phyloP scores from a whole-genome alignment of 2,113 vertebrate genomes.

The Grammomys dolichurus region DNA sequence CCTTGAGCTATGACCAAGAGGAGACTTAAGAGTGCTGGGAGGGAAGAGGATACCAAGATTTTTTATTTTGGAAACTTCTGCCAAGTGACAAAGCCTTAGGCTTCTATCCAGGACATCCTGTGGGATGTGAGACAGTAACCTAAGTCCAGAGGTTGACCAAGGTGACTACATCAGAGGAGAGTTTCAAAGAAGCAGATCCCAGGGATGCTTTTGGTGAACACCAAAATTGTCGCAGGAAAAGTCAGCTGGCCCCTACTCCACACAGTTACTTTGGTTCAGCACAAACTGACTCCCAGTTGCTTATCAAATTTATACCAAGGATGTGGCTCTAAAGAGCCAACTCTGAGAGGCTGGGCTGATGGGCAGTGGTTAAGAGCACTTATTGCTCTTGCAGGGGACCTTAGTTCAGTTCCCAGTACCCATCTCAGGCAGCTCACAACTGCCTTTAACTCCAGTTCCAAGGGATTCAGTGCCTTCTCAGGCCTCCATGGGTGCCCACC shows the following conservation, averaged over 20 bases:
- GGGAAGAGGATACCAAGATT: not conserved
- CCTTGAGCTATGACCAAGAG: conserved; percentile 8
- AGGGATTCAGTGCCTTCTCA: not conserved
- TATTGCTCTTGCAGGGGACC: too few species aligned
- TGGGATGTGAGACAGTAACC: not conserved
- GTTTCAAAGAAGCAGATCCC: not conserved
- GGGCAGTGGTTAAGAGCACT: not conserved
- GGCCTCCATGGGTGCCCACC: too few species aligned
- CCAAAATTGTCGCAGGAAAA: not conserved
- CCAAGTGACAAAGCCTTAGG: not conserved
- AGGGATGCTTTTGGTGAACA: not conserved
- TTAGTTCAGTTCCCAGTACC: not conserved
- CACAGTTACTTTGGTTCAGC: not conserved
- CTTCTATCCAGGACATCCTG: not conserved
- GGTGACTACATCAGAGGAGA: not conserved
- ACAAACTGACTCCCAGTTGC: not conserved
- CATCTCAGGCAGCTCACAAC: not conserved
- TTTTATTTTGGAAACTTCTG: not conserved
- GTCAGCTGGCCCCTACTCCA: not conserved
- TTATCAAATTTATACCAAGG: not conserved
- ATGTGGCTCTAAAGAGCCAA: not conserved
- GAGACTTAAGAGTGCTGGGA: conserved; percentile 12
- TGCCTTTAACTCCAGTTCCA: not conserved
- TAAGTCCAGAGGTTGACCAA: not conserved
- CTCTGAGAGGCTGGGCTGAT: not conserved